Percentiles rank a stretch among this genome's conserved stretches.
Conservation (phyloP, 2,113 vertebrate species). For the Serinus canaria region DNA sequence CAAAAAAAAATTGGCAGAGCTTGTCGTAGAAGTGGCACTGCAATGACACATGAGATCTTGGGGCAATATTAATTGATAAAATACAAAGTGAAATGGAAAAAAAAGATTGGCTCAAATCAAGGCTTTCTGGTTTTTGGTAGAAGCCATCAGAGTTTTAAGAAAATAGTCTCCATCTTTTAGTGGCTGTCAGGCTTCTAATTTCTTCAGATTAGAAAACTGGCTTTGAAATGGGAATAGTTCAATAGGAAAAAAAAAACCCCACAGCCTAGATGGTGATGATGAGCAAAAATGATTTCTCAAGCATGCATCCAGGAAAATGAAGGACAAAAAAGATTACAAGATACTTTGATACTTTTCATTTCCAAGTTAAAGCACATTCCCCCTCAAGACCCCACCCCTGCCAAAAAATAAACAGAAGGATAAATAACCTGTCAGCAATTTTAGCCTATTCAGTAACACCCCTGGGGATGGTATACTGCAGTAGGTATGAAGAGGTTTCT, state of each 20-base stretch:
- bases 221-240: background rate
- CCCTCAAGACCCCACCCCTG: fast-evolving
- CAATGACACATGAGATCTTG: background rate
- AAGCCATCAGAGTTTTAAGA: background rate
- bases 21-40: background rate
- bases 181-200: background rate
- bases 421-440: background rate
- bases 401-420: background rate
- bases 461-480: background rate
- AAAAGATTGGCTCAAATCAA: background rate
- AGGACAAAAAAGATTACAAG: background rate
- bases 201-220: background rate
- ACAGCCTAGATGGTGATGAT: background rate
- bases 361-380: background rate
- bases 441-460: background rate
- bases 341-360: background rate
- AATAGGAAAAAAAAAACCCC: background rate
- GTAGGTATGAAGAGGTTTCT: background rate
- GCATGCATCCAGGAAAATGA: background rate
- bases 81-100: background rate
- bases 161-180: background rate
- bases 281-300: background rate
- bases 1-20: background rate
- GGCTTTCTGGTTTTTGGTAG: background rate
- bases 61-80: background rate